These are phyloP conservation scores for Asobara japonica DNA, from an alignment of 1,140 invertebrate species.

Conservation along the genomic window DNA sequence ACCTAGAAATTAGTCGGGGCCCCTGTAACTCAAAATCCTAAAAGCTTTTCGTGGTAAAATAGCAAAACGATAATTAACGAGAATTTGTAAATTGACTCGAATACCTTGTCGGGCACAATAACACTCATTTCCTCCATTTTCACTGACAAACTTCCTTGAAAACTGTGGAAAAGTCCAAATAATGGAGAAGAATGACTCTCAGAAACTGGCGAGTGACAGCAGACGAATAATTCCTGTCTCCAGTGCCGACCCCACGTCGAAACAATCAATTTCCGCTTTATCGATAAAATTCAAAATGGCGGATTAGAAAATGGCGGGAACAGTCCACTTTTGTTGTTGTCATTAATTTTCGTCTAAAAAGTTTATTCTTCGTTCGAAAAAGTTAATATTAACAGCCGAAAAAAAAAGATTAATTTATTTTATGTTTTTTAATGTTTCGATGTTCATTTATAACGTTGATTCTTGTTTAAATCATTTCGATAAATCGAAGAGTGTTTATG, in stretches of 20 bases:
- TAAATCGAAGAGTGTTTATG: too few relatives aligned
- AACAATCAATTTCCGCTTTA: neutral
- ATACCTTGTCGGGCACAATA: constrained; percentile 76
- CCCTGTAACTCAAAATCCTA: too few relatives aligned
- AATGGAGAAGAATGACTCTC: neutral
- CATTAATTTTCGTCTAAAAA: too few relatives aligned
- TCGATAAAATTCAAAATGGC: neutral
- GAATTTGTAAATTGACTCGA: constrained; percentile 25
- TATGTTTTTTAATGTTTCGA: too few relatives aligned
- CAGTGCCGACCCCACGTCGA: neutral
- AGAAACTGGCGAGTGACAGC: neutral
- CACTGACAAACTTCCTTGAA: neutral
- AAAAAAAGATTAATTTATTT: too few relatives aligned
- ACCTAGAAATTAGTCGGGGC: neutral
- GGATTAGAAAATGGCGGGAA: too few relatives aligned
- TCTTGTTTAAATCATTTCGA: too few relatives aligned
- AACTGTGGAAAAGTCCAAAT: neutral
- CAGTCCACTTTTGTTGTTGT: too few relatives aligned
- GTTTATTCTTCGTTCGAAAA: too few relatives aligned
- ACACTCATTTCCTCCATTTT: constrained; percentile 78
- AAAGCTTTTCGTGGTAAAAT: too few relatives aligned
- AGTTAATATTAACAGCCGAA: too few relatives aligned
- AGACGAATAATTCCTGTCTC: neutral
- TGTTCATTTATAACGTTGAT: too few relatives aligned
- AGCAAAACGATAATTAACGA: neutral